A percentile compares a stretch with the other conserved stretches of the same genome.
Conservation (phyloP, 2,888 invertebrate species). For the Dione juno region DNA sequence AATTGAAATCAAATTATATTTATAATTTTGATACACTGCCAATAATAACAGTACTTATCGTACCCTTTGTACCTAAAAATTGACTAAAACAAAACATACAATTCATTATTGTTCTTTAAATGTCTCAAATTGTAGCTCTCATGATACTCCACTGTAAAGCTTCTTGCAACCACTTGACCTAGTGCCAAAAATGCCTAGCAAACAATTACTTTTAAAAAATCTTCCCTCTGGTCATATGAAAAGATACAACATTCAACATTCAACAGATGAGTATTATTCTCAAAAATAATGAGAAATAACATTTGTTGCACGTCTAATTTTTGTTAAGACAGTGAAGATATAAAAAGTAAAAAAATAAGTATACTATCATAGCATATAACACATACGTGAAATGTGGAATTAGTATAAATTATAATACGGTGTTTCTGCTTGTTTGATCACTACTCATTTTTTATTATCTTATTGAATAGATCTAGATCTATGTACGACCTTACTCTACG, state of each 20-base stretch:
- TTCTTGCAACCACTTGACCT: constrained; percentile 18
- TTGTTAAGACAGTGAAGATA: background rate
- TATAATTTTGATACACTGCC: no score
- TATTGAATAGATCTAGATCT: no score
- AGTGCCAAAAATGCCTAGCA: constrained; percentile 21
- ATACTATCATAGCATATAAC: no score
- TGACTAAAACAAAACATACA: background rate
- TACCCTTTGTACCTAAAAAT: constrained; percentile 9
- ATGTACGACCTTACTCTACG: no score
- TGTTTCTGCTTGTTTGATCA: no score
- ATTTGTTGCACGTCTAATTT: background rate
- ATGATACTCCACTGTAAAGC: constrained; percentile 6
- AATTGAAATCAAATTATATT: no score
- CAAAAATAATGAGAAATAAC: constrained; percentile 9
- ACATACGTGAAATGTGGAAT: no score
- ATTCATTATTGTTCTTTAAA: constrained; percentile 14
- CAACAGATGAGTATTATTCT: constrained; percentile 24
- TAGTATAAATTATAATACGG: no score
- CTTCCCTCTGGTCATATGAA: no score
- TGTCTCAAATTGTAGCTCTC: constrained; percentile 7
- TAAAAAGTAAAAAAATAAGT: no score
- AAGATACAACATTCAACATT: no score
- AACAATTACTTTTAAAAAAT: constrained; percentile 15
- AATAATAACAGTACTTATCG: background rate
- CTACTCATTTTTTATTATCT: no score